Base-by-base conservation (phyloP, 2,888 invertebrate species). In the Philereme vetulata region DNA sequence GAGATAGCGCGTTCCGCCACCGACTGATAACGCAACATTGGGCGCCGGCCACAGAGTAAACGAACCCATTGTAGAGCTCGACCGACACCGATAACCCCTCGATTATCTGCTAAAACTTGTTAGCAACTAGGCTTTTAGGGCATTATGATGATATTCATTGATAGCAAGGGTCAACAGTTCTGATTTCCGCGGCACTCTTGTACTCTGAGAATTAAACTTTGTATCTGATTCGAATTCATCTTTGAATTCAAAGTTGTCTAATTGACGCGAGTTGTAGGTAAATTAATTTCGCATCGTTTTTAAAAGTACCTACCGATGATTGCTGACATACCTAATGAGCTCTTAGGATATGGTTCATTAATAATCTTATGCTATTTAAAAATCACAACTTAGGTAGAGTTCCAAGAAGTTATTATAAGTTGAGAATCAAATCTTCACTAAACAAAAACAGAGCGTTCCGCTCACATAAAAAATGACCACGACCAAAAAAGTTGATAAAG, bases 1-100 rank as follows among this genome's bases (percentile, higher is more conserved):
- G 73, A 65, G 64, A 89, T 88, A 88, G 85, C 74, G 62, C 81
- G 85, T 88, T 85, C 88, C 88, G 88, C 78, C 81, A 81, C 79
- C 75, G 70, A 60, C 76, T 70, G 89, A 89, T 89, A 88, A 86
- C 78, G 72, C 70, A 63, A 80, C 82, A 82, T 86, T 85, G 79
- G 85, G 83, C 77, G 67, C 68, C 65, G 61, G 72, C 70, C 67
- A 49, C 74, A 78, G 82, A 86, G 86, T 80, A 85, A 87, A 89
- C 82, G 86, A 85, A 86, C 87, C 81, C 86, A 74, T 80, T 80
- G 68, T 60, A 52, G 64, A 67, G 59, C 56, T 49, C 60, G 61
- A 54, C 50, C 54, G 47, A 55, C 58, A 40, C 63, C 67, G 86
- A 86, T 86, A 86, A 86, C 86, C 86, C 80, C 70, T 62, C 71